These are phyloP conservation scores for Squalus acanthias DNA, from an alignment of 2,797 vertebrate genomes.

Conservation along the genomic window DNA sequence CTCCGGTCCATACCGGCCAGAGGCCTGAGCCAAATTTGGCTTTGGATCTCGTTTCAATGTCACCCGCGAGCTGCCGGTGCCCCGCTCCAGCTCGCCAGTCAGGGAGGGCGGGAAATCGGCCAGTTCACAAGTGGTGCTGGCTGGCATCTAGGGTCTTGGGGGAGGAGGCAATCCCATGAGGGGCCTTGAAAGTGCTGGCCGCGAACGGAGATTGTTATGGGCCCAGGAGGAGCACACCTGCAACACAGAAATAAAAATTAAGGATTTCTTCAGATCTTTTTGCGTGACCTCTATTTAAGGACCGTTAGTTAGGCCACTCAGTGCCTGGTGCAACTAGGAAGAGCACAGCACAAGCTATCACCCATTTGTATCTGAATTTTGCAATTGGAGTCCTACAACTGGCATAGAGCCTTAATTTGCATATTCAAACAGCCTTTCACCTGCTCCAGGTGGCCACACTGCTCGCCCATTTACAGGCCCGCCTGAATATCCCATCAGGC, in stretches of 20 bases:
- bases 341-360: not conserved
- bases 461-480: not conserved
- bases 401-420: not conserved
- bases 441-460: not conserved
- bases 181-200: not conserved
- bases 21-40: not conserved
- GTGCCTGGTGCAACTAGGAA: not conserved
- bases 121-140: not conserved
- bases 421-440: not conserved
- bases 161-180: not conserved
- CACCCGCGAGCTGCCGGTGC: not conserved
- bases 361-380: not conserved
- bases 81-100: not conserved
- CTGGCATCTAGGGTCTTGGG: not conserved
- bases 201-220: too few relatives aligned
- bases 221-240: not conserved
- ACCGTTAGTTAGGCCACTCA: not conserved
- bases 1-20: not conserved
- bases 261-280: not conserved
- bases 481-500: not conserved
- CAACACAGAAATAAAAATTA: not conserved
- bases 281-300: not conserved
- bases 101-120: not conserved
- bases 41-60: not conserved
- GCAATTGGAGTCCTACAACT: not conserved